Evolutionary conservation across 2,113 vertebrate genomes (phyloP).

Genomic region (Silurus asotus): DNA sequence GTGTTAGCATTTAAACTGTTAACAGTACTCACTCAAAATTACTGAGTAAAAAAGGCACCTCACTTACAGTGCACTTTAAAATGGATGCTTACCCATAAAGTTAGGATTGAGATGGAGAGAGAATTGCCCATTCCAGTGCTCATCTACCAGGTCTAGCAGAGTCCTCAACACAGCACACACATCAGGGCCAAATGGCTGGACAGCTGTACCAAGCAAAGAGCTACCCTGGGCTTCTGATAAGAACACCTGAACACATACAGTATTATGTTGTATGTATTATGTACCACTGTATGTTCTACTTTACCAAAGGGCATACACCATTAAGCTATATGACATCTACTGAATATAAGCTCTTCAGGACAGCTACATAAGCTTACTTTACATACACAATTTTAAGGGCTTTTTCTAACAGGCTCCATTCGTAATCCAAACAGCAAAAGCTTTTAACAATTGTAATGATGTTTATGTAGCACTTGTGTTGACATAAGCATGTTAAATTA

Average conservation of each 20-base stretch:
- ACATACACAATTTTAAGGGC: not conserved
- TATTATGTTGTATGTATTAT: not conserved
- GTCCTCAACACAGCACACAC: constrained; percentile 64
- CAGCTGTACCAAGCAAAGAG: constrained; percentile 32
- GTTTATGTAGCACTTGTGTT: not conserved
- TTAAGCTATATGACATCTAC: not conserved
- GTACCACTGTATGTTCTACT: not conserved
- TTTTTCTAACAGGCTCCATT: not conserved
- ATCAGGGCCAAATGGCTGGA: constrained; percentile 52
- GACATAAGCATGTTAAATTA: not conserved
- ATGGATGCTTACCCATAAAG: constrained; percentile 66
- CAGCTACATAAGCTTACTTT: not conserved
- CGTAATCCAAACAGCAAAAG: not conserved
- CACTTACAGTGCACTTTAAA: not conserved
- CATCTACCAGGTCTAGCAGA: constrained; percentile 72
- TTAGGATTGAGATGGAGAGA: constrained; percentile 73
- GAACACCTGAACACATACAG: constrained; percentile 10
- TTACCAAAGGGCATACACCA: not conserved
- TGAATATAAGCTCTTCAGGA: not conserved
- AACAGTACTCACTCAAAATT: too few relatives aligned
- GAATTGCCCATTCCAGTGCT: constrained; percentile 68
- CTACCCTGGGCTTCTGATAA: not conserved
- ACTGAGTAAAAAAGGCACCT: not conserved
- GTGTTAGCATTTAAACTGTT: too few relatives aligned
- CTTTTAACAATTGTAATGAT: not conserved